Percentiles rank a stretch among this genome's conserved stretches.
phyloP scores from a whole-genome alignment of 2,113 vertebrate species.

The Thunnus thynnus region DNA sequence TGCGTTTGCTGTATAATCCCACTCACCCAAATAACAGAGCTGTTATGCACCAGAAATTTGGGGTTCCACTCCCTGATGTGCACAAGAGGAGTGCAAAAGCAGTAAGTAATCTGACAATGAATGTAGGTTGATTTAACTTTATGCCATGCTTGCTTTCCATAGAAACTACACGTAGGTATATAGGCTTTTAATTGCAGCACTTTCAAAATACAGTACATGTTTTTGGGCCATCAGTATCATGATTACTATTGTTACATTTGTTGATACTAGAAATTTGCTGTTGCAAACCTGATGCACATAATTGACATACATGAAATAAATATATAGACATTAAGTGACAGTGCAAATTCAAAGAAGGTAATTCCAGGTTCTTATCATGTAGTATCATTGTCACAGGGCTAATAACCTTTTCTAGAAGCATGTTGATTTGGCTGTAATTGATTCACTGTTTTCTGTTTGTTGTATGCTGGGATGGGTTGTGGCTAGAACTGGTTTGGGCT shows the following conservation, averaged over 20 bases:
- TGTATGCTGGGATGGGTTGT: too few species aligned
- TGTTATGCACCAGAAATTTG: constrained; percentile 76
- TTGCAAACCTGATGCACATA: too few species aligned
- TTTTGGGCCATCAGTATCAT: constrained; percentile 1
- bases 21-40: constrained; percentile 78
- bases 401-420: too few species aligned
- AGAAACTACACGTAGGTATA: background rate
- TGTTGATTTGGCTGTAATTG: too few species aligned
- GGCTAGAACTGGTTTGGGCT: too few species aligned
- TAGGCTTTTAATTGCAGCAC: background rate
- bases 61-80: constrained; percentile 85
- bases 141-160: constrained; percentile 12
- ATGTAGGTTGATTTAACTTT: constrained; percentile 12
- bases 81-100: constrained; percentile 73
- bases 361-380: too few species aligned
- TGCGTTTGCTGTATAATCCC: constrained; percentile 82
- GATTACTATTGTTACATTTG: background rate
- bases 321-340: too few species aligned
- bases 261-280: background rate
- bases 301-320: too few species aligned
- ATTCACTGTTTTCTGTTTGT: too few species aligned
- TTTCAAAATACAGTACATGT: background rate
- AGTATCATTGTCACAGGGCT: too few species aligned
- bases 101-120: constrained; percentile 82
- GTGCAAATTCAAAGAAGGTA: too few species aligned